Evolutionary conservation across 2,113 vertebrate genomes (phyloP).

Genomic region (Brachyhypopomus occidentalis): DNA sequence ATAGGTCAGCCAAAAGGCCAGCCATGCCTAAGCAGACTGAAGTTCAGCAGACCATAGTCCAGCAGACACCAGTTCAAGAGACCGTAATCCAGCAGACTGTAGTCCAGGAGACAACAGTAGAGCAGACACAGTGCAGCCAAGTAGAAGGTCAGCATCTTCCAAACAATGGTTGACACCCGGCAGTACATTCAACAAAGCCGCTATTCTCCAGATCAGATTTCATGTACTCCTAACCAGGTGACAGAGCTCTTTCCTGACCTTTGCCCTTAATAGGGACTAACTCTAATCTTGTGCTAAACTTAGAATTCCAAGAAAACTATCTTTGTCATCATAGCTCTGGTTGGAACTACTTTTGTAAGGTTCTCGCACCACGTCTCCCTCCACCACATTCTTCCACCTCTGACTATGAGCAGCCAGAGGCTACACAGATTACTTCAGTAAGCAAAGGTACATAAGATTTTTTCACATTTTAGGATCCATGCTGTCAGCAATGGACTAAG

Average conservation of each 20-base stretch:
- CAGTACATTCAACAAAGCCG: conserved; percentile 49
- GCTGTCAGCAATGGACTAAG: conserved; percentile 22
- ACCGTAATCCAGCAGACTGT: not conserved
- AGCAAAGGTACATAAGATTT: conserved; percentile 11
- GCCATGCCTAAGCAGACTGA: conserved; percentile 58
- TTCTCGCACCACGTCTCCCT: not conserved
- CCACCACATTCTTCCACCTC: not conserved
- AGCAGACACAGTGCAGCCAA: conserved; percentile 54
- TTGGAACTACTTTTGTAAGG: not conserved
- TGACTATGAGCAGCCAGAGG: not conserved
- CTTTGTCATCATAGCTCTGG: no score
- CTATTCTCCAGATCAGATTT: conserved; percentile 44
- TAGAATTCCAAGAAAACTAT: no score
- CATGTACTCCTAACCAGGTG: conserved; percentile 32
- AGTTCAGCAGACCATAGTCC: conserved; percentile 40
- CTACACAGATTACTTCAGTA: not conserved
- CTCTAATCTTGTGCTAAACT: no score
- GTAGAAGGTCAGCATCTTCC: conserved; percentile 66
- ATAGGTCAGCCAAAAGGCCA: conserved; percentile 65
- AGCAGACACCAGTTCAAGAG: no score
- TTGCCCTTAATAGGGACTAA: no score
- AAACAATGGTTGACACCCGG: conserved; percentile 55
- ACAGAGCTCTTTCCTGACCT: conserved; percentile 7
- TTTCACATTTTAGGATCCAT: not conserved
- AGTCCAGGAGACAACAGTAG: not conserved